Percentiles rank a stretch among this genome's conserved stretches.
phyloP scores from a whole-genome alignment of 1,140 invertebrate species.

The Drosophila carrolli region DNA sequence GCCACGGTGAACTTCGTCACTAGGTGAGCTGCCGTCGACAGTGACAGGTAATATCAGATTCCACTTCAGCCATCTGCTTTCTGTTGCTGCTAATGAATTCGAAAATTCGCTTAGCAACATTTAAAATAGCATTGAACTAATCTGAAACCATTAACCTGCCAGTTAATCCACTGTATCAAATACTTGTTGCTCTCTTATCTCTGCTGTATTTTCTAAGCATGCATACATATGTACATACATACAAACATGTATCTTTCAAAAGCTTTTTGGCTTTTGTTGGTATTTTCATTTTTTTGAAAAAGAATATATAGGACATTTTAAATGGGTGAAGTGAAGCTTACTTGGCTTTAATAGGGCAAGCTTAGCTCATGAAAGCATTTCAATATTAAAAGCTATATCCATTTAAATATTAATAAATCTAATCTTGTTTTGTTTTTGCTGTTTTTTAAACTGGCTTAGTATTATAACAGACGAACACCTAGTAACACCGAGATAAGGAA shows the following conservation, averaged over 20 bases:
- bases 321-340: background rate
- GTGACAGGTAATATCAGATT: no score
- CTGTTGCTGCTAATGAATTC: no score
- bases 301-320: background rate
- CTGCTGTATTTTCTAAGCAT: background rate
- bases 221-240: background rate
- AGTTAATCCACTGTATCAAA: constrained; percentile 11
- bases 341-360: background rate
- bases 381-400: no score
- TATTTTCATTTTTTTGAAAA: background rate
- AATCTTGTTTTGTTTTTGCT: no score
- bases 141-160: background rate
- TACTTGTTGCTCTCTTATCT: constrained; percentile 37
- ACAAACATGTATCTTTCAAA: constrained; percentile 2
- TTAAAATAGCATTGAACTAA: background rate
- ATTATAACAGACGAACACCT: background rate
- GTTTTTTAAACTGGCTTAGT: constrained; percentile 8
- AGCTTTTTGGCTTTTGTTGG: constrained; percentile 17
- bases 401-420: no score
- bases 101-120: background rate
- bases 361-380: constrained; percentile 14
- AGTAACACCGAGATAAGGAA: constrained; percentile 1
- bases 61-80: no score
- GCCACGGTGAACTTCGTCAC: no score
- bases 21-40: no score